Conservation (phyloP, 2,113 vertebrate species). For the Aegotheles bennettii region DNA sequence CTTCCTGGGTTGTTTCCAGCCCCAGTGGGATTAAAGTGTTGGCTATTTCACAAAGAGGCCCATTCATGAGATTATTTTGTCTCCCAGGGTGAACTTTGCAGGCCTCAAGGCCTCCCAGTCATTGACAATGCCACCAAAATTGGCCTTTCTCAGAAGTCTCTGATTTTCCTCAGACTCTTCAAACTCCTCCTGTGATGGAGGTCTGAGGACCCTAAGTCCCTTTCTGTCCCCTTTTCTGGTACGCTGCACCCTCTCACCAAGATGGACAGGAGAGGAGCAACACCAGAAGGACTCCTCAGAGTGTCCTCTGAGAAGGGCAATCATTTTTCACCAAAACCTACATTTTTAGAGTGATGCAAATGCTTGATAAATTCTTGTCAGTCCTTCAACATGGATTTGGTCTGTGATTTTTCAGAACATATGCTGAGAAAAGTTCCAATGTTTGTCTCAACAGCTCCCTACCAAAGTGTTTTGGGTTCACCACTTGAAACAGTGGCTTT, state of each 20-base stretch:
- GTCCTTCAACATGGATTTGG: background rate
- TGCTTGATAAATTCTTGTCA: no score
- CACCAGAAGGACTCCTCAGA: background rate
- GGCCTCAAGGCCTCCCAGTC: background rate
- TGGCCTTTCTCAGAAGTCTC: background rate
- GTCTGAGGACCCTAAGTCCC: background rate
- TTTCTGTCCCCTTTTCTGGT: rapidly evolving
- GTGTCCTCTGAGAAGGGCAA: no score
- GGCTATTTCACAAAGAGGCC: background rate
- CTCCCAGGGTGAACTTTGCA: constrained; percentile 12
- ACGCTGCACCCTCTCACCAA: rapidly evolving
- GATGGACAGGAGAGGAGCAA: background rate
- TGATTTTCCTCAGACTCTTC: background rate
- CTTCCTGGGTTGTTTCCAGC: constrained; percentile 3
- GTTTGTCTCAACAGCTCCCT: background rate
- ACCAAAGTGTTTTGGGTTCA: background rate
- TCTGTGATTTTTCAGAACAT: background rate
- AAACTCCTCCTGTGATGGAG: background rate
- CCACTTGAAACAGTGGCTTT: background rate
- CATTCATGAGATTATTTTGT: constrained; percentile 28
- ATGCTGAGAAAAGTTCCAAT: rapidly evolving
- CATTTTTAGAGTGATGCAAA: background rate
- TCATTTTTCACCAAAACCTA: no score
- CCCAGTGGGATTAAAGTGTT: constrained; percentile 5
- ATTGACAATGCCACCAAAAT: background rate